These are phyloP conservation scores for Pogonophryne albipinna DNA, from an alignment of 2,797 vertebrate genomes.

Conservation along the genomic window DNA sequence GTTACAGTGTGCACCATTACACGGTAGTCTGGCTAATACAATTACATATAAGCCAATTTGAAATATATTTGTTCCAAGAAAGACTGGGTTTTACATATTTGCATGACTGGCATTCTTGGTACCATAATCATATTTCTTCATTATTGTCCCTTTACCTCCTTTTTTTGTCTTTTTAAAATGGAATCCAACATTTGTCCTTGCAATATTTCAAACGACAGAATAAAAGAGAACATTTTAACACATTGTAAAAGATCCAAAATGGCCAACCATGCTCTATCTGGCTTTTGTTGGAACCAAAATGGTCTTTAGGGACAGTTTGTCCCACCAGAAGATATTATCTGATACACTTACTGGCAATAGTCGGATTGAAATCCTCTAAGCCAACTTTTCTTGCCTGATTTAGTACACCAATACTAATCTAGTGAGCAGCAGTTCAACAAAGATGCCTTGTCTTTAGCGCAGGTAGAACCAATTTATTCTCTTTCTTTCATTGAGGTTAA, in stretches of 20 bases:
- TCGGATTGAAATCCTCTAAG: slow-evolving; percentile 1
- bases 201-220: background rate
- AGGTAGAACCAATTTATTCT: slow-evolving; percentile 50
- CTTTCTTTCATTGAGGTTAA: slow-evolving; percentile 74
- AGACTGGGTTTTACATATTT: no score
- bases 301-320: background rate
- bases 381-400: background rate
- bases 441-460: slow-evolving; percentile 39
- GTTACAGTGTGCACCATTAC: no score
- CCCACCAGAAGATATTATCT: background rate
- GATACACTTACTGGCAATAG: background rate
- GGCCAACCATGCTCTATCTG: background rate
- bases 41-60: no score
- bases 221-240: background rate
- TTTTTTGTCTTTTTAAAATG: no score
- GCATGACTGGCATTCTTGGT: no score
- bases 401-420: slow-evolving; percentile 17
- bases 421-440: slow-evolving; percentile 19
- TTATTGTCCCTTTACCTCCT: no score
- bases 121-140: no score
- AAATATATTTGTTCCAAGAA: no score
- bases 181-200: no score
- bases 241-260: background rate
- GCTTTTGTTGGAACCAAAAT: background rate
- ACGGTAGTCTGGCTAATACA: background rate